These are phyloP conservation scores for Pollicipes pollicipes DNA, from an alignment of 1,140 invertebrate genomes.

Conservation along the genomic window DNA sequence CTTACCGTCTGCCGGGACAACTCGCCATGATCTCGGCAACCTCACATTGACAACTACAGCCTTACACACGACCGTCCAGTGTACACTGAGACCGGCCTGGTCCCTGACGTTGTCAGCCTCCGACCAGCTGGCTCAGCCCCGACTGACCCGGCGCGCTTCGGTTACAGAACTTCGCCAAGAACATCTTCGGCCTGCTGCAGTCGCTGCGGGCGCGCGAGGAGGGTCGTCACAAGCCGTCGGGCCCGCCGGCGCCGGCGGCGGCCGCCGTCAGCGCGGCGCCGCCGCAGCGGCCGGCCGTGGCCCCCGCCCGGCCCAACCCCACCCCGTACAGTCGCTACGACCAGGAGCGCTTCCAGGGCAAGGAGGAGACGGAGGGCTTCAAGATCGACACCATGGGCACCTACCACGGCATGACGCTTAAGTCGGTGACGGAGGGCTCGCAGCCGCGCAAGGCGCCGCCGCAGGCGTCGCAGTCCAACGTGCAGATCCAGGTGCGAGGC, in stretches of 20 bases:
- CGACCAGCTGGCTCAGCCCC: too few relatives aligned
- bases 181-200: constrained; percentile 77
- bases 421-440: constrained; percentile 85
- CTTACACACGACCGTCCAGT: too few relatives aligned
- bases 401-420: constrained; percentile 92
- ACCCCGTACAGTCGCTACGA: constrained; percentile 90
- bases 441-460: constrained; percentile 18
- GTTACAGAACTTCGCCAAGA: constrained; percentile 68
- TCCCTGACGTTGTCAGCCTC: too few relatives aligned
- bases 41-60: too few relatives aligned
- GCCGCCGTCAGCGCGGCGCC: constrained; percentile 34
- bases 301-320: constrained; percentile 45
- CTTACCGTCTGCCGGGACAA: too few relatives aligned
- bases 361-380: constrained; percentile 80
- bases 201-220: constrained; percentile 88
- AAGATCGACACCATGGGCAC: constrained; percentile 96
- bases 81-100: too few relatives aligned
- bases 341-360: constrained; percentile 76
- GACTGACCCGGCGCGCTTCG: too few relatives aligned
- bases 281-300: constrained; percentile 42
- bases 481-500: too few relatives aligned
- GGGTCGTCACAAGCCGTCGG: constrained; percentile 36
- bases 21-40: too few relatives aligned
- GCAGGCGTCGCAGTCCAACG: background rate
- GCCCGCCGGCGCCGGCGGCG: constrained; percentile 40